A percentile compares a stretch with the other conserved stretches of the same genome.
Evolutionary conservation across 2,888 invertebrate genomes (phyloP).

Genomic region (Phalera bucephala): DNA sequence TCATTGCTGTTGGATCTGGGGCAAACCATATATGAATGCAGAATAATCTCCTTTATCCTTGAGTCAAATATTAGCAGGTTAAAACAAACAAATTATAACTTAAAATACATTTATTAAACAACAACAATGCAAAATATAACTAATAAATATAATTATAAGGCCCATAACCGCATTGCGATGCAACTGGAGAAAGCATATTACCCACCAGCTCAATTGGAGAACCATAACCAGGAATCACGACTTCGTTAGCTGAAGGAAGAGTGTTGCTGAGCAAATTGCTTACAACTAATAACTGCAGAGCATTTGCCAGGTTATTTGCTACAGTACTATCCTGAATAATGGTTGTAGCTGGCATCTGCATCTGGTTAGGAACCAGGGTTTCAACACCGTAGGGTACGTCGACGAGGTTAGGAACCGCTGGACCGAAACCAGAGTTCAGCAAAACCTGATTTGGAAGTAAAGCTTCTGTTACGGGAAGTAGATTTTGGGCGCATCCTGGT

Average conservation of each 20-base stretch:
- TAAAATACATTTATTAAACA: no score
- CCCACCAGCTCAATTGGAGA: slow-evolving; percentile 19
- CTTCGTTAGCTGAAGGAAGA: slow-evolving; percentile 40
- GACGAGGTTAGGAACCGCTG: slow-evolving; percentile 4
- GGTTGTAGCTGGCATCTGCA: slow-evolving; percentile 38
- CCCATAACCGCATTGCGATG: slow-evolving; percentile 13
- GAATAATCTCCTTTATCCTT: no score
- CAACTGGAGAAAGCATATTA: slow-evolving; percentile 15
- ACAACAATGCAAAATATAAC: slow-evolving; percentile 5
- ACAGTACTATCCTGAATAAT: slow-evolving; percentile 64
- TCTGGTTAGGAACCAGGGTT: slow-evolving; percentile 26
- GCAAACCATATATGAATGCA: no score
- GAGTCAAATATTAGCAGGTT: no score
- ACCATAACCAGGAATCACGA: slow-evolving; percentile 23
- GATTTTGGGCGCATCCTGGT: slow-evolving; percentile 34
- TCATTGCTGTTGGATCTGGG: no score
- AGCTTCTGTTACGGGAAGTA: slow-evolving; percentile 33
- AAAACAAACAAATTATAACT: no score
- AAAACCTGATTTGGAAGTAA: slow-evolving; percentile 40
- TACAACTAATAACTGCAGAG: slow-evolving; percentile 62
- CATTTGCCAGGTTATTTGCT: slow-evolving; percentile 64
- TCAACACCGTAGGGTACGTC: slow-evolving; percentile 32
- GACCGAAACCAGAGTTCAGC: slow-evolving; percentile 15
- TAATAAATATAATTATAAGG: slow-evolving; percentile 39
- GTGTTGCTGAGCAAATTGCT: slow-evolving; percentile 62